phyloP scores from a whole-genome alignment of 2,797 vertebrate species.

The Prionace glauca region DNA sequence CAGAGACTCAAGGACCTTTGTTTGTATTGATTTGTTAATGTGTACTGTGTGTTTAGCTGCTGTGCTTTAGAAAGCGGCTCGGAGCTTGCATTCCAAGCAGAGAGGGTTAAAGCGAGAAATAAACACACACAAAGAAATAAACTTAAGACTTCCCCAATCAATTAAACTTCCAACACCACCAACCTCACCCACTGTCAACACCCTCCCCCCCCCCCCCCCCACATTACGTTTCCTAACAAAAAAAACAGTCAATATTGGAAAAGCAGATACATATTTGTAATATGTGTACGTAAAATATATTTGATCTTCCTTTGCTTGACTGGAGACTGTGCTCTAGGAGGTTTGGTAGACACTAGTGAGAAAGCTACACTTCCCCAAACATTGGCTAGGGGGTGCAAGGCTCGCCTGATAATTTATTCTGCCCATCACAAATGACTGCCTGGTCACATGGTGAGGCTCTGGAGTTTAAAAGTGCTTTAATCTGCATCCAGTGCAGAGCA shows the following conservation, averaged over 20 bases:
- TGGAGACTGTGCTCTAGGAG: constrained; percentile 17
- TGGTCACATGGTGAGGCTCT: constrained; percentile 37
- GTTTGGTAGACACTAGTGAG: constrained; percentile 16
- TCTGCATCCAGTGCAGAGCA: constrained; percentile 34
- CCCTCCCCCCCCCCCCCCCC: too few relatives aligned
- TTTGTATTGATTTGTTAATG: constrained; percentile 38
- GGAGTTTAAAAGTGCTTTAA: constrained; percentile 38
- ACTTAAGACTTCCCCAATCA: constrained; percentile 30
- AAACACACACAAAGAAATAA: constrained; percentile 19
- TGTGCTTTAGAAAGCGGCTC: constrained; percentile 5
- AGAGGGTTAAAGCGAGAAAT: constrained; percentile 17
- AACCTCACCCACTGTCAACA: neutral
- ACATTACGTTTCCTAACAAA: neutral
- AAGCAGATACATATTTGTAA: constrained; percentile 1
- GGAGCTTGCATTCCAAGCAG: constrained; percentile 10
- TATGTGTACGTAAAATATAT: neutral
- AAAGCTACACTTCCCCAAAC: constrained; percentile 38
- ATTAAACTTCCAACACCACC: neutral
- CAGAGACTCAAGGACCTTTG: constrained; percentile 29
- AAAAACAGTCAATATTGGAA: neutral
- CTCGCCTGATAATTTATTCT: constrained; percentile 37
- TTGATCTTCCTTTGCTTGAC: constrained; percentile 2
- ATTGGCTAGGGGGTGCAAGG: constrained; percentile 36
- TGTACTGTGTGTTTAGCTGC: constrained; percentile 31
- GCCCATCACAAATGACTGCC: constrained; percentile 37